phyloP scores from a whole-genome alignment of 2,888 invertebrate species.

The Alloscopus bannaensis region DNA sequence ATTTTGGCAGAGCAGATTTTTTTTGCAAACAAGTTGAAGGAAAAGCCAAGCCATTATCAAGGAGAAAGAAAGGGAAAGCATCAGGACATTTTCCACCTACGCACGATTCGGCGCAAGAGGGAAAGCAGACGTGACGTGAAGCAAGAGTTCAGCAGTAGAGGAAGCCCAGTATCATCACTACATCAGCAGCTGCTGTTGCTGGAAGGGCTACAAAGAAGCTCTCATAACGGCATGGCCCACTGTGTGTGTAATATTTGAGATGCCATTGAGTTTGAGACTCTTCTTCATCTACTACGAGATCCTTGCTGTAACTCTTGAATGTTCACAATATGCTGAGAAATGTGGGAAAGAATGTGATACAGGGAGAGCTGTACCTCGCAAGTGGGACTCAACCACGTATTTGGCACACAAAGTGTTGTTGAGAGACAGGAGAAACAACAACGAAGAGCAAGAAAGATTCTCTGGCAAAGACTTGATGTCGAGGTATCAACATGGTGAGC shows the following conservation, averaged over 20 bases:
- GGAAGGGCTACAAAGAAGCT: neutral
- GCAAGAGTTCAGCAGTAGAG: neutral
- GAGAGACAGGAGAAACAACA: neutral
- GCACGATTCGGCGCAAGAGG: conserved; percentile 66
- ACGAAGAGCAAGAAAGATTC: neutral
- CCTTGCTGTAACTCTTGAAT: conserved; percentile 15
- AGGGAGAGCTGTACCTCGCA: conserved; percentile 27
- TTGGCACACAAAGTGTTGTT: neutral
- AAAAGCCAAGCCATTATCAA: no score
- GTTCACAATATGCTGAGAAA: conserved; percentile 64
- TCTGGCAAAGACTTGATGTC: neutral
- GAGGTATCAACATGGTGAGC: neutral
- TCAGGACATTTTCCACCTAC: conserved; percentile 39
- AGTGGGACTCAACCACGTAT: conserved; percentile 10
- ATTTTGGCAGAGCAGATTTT: neutral
- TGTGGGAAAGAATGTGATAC: conserved; percentile 29
- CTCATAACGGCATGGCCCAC: neutral
- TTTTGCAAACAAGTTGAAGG: no score
- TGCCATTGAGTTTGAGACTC: neutral
- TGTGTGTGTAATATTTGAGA: neutral
- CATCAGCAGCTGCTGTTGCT: neutral
- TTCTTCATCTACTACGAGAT: neutral
- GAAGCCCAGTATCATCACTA: neutral
- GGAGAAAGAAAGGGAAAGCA: neutral
- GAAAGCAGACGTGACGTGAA: conserved; percentile 8